phyloP scores from a whole-genome alignment of 2,888 invertebrate species.

The Thymelicus sylvestris region DNA sequence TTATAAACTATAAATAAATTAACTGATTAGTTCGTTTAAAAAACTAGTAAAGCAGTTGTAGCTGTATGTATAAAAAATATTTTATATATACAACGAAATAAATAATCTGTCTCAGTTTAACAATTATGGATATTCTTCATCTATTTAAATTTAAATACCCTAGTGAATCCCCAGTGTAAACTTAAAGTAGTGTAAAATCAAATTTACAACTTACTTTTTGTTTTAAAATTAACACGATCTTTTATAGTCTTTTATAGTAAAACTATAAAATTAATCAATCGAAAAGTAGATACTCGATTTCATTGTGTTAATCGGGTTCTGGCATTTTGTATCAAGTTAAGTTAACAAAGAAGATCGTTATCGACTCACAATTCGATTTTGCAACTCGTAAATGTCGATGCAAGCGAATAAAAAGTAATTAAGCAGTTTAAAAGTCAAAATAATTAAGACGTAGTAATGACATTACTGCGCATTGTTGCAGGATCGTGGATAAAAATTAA shows the following conservation, averaged over 20 bases:
- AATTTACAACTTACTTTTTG: too few relatives aligned
- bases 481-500: constrained; percentile 3
- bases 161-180: too few relatives aligned
- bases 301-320: constrained; percentile 34
- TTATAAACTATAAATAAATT: too few relatives aligned
- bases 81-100: too few relatives aligned
- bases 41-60: too few relatives aligned
- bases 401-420: constrained; percentile 2
- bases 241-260: too few relatives aligned
- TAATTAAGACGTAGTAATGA: constrained; percentile 17
- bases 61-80: too few relatives aligned
- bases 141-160: too few relatives aligned
- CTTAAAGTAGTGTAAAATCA: too few relatives aligned
- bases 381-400: constrained; percentile 6
- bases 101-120: too few relatives aligned
- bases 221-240: not conserved
- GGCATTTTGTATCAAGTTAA: constrained; percentile 54
- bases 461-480: not conserved
- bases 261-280: not conserved
- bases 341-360: constrained; percentile 34
- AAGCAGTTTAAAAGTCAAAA: constrained; percentile 16
- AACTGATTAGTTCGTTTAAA: too few relatives aligned
- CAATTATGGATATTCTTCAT: too few relatives aligned
- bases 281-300: not conserved
- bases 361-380: constrained; percentile 39